phyloP scores from a whole-genome alignment of 2,797 vertebrate genomes.

The Pampus argenteus region DNA sequence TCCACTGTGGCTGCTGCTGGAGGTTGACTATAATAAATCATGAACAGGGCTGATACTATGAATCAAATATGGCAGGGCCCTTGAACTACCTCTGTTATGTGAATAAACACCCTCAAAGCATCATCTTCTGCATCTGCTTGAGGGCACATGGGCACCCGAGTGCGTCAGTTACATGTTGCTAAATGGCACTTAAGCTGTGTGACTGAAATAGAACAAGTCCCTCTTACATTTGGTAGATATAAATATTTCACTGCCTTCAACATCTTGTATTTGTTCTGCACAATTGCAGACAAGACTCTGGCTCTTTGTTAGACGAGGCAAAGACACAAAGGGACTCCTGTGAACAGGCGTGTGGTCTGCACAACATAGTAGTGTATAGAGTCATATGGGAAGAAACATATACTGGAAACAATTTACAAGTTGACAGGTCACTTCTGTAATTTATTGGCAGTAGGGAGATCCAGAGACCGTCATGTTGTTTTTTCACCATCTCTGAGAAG shows the following conservation, averaged over 20 bases:
- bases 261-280: conserved; percentile 48
- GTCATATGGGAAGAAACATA: too few species aligned
- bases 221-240: conserved; percentile 51
- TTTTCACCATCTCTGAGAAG: conserved; percentile 16
- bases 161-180: conserved; percentile 38
- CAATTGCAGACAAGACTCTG: conserved; percentile 21
- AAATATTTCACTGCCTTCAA: conserved; percentile 56
- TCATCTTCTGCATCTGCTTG: conserved; percentile 13
- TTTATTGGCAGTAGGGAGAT: conserved; percentile 7
- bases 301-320: conserved; percentile 1
- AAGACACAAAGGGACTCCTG: neutral
- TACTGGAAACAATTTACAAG: neutral
- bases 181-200: conserved; percentile 21
- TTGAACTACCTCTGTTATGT: neutral
- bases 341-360: neutral
- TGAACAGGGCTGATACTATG: neutral
- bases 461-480: conserved; percentile 14
- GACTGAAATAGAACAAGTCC: conserved; percentile 44
- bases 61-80: neutral
- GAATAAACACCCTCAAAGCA: conserved; percentile 11
- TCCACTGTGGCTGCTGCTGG: neutral
- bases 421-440: conserved; percentile 15
- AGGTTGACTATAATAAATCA: conserved; percentile 10
- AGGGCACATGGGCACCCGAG: neutral
- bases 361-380: neutral